phyloP scores from a whole-genome alignment of 2,113 vertebrate genomes.

The Bujurquina vittata region DNA sequence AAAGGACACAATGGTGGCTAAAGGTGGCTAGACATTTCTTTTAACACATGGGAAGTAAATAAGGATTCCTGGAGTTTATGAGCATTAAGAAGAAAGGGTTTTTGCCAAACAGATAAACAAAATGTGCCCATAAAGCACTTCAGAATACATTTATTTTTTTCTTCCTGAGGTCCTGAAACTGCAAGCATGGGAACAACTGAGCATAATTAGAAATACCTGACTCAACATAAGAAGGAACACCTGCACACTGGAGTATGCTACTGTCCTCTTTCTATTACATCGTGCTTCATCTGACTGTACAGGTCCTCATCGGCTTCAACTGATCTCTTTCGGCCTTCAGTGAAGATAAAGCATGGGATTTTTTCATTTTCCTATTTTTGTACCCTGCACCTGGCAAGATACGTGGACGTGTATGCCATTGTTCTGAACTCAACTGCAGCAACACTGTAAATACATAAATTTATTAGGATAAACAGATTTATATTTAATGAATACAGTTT shows the following conservation, averaged over 20 bases:
- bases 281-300: conserved; percentile 25
- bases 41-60: conserved; percentile 12
- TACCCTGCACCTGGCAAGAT: conserved; percentile 56
- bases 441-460: conserved; percentile 51
- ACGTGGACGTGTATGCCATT: conserved; percentile 21
- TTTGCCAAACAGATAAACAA: conserved; percentile 29
- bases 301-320: conserved; percentile 43
- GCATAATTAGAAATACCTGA: conserved; percentile 49
- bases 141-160: conserved; percentile 40
- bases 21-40: conserved; percentile 80
- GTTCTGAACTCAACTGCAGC: conserved; percentile 39
- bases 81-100: conserved; percentile 40
- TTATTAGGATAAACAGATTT: conserved; percentile 55
- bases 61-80: conserved; percentile 44
- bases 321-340: conserved; percentile 48
- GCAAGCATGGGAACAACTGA: conserved; percentile 58
- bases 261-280: conserved; percentile 53
- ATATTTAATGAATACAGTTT: conserved; percentile 44
- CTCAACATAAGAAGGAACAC: conserved; percentile 41
- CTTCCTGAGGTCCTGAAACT: conserved; percentile 39
- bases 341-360: conserved; percentile 43
- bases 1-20: conserved; percentile 94
- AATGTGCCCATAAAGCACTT: conserved; percentile 38
- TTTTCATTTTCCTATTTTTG: conserved; percentile 70
- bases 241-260: conserved; percentile 48